Percentiles rank a stretch among this genome's conserved stretches.
Conservation (phyloP, 2,113 vertebrate genomes). For the Ahaetulla prasina region DNA sequence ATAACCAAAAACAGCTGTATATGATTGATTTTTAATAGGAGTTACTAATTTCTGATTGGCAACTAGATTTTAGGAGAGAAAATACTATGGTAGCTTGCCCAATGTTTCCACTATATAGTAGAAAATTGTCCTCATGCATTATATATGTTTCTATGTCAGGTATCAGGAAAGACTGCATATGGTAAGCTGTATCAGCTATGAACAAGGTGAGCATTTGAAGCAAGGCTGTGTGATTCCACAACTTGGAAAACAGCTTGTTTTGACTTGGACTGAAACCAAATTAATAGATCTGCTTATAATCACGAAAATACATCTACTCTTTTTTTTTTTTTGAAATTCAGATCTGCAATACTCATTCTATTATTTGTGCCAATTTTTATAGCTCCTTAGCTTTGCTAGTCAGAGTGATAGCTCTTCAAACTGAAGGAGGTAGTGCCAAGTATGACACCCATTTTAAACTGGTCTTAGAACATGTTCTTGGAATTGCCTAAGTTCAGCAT, state of each 20-base stretch:
- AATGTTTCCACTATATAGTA: not conserved
- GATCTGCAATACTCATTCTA: not conserved
- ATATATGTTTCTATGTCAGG: not conserved
- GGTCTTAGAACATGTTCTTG: not conserved
- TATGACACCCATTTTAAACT: not conserved
- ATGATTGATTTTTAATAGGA: not conserved
- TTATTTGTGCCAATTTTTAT: not conserved
- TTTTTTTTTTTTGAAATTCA: not conserved
- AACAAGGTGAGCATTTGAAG: not conserved
- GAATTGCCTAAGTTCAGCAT: not conserved
- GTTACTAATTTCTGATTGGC: not conserved
- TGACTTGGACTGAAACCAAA: not conserved
- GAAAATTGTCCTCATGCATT: not conserved
- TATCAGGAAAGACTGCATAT: not conserved
- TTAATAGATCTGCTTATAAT: not conserved
- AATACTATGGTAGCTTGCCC: not conserved
- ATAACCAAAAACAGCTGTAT: not conserved
- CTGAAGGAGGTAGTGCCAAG: not conserved
- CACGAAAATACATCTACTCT: not conserved
- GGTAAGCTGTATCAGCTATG: not conserved
- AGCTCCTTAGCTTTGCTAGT: not conserved
- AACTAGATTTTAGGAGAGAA: not conserved
- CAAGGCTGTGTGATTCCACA: not conserved
- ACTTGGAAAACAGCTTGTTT: not conserved
- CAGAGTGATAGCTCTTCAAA: not conserved